Evolutionary conservation across 2,797 vertebrate species (phyloP).

Genomic region (Pseudotriccus pelzelni): DNA sequence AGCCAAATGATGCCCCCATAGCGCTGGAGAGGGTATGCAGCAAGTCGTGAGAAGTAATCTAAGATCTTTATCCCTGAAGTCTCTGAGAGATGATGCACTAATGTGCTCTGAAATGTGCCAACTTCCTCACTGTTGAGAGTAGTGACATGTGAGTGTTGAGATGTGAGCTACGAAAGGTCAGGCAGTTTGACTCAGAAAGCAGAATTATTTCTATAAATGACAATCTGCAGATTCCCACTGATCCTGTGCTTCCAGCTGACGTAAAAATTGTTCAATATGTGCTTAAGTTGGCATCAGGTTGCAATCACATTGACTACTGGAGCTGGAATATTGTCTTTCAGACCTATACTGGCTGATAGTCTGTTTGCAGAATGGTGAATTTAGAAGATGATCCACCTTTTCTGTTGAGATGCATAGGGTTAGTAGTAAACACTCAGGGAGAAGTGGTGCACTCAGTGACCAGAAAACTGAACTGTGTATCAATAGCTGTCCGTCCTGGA

Average conservation of each 20-base stretch:
- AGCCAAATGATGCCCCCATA: not conserved
- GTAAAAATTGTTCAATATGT: not conserved
- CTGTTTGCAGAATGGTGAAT: not conserved
- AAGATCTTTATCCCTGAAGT: not conserved
- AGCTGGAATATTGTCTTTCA: not conserved
- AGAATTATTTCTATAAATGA: not conserved
- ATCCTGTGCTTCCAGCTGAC: not conserved
- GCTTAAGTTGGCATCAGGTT: not conserved
- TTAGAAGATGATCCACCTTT: not conserved
- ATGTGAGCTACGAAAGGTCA: not conserved
- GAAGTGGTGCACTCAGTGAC: not conserved
- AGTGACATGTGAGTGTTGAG: not conserved
- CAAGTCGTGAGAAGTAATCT: not conserved
- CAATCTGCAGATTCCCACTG: not conserved
- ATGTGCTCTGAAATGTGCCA: not conserved
- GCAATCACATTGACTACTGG: not conserved
- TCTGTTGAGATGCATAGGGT: not conserved
- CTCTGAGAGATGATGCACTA: not conserved
- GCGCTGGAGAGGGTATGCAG: not conserved
- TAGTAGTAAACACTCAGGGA: not conserved
- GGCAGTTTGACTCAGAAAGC: not conserved
- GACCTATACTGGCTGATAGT: not conserved
- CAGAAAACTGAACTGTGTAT: not conserved
- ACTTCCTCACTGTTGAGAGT: not conserved
- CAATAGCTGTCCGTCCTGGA: not conserved